These are phyloP conservation scores for Nyctereutes procyonoides DNA, from an alignment of 2,113 vertebrate species.

Conservation along the genomic window DNA sequence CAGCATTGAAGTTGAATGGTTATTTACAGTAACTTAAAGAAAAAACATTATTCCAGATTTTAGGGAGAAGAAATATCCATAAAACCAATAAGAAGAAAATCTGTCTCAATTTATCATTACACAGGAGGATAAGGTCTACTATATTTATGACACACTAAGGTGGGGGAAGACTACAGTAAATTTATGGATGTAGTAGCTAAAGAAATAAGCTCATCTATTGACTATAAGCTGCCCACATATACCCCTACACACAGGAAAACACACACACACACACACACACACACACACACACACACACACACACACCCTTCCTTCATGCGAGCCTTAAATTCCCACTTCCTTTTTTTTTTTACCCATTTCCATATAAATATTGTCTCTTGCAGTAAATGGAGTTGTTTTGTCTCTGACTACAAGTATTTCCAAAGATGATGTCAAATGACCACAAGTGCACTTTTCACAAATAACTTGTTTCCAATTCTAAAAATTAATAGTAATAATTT, in stretches of 20 bases:
- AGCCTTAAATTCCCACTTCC: constrained; percentile 56
- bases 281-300: constrained; percentile 3
- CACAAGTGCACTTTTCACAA: not conserved
- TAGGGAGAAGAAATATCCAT: constrained; percentile 64
- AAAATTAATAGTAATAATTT: constrained; percentile 43
- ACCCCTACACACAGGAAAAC: constrained; percentile 70
- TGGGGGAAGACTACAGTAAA: constrained; percentile 54
- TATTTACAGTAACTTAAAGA: constrained; percentile 77
- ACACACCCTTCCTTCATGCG: not conserved
- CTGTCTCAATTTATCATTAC: constrained; percentile 79
- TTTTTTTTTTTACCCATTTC: constrained; percentile 47
- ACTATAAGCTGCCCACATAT: constrained; percentile 51
- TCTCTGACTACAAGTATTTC: constrained; percentile 24
- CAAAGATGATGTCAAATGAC: not conserved
- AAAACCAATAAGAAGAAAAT: constrained; percentile 78
- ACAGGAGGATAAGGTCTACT: constrained; percentile 72
- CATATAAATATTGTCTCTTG: not conserved
- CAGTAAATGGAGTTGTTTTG: not conserved
- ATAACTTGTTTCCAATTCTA: not conserved
- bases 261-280: not conserved
- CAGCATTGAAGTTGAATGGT: constrained; percentile 60
- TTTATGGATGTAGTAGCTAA: constrained; percentile 68
- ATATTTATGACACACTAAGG: constrained; percentile 62
- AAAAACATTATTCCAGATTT: constrained; percentile 72
- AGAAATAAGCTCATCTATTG: constrained; percentile 63